Base-by-base conservation (phyloP, 1,140 invertebrate genomes). In the Conopomorpha cramerella region DNA sequence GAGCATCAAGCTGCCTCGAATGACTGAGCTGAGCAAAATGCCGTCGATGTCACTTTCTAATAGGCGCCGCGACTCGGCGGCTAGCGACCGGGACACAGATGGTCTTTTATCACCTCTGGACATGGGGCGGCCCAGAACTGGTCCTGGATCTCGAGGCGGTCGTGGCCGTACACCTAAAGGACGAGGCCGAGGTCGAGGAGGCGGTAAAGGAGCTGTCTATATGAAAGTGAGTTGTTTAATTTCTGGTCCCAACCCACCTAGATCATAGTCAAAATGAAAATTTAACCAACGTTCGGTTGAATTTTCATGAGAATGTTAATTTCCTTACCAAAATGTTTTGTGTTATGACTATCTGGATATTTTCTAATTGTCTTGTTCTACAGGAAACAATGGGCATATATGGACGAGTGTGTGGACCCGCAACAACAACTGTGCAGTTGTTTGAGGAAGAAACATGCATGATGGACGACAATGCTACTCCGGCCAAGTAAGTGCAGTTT, bases 401-500 rank as follows among this genome's bases (percentile, higher is more conserved):
- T 39, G 70, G 70, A 2, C 56, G 70, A 6, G 70, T 74, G 12
- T 74, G 70, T 38, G 70, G 70, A 3, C 70, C 66, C 1, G 59
- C 63, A 7, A 72, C 72, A 0, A 68, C 77, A 2, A 80, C 80
- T 0, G 76, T 86, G 18, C 84, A 88, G 51, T 79, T 88, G 2
- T 89, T 90, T 50, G 90, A 92, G 59, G 90, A 93, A 61, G 90
- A 93, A 52, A 93, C 90, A 2, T 83, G 90, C 47, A 93, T 93
- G 90, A 92, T 91, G 72, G 89, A 89, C 8, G 88, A 90, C 50
- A 77, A 81, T 49, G 77, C 76, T 29, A 83, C 78, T 32, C 72
- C 68, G 13, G 68, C 72, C 43, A 80, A 55, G 74, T 77, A 45
- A 58, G 52, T 60, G 11, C 28, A 13, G 6, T 29, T n/a, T n/a